Base-by-base conservation (phyloP, 2,797 vertebrate genomes). In the Crocodylus rhombifer region DNA sequence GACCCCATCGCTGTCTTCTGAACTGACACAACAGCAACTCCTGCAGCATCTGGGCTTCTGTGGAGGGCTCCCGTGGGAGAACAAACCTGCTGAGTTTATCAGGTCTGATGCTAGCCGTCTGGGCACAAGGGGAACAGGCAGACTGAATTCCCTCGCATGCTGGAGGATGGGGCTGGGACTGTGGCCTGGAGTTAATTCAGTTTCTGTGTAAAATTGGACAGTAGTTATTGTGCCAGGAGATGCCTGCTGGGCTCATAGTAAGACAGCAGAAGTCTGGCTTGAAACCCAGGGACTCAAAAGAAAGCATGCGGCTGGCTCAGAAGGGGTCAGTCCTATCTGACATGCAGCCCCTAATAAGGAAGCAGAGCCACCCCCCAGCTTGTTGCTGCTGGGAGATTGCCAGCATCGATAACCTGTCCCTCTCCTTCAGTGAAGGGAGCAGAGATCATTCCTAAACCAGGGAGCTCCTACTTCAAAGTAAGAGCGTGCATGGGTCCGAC, bases 391-490 rank as follows among this genome's bases (percentile, higher is more conserved):
- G 81, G 80, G 57, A 79, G 67, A 33, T 75, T 73, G 62, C 67
- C 69, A 83, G 55, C 1, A 2, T 60, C 64, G 78, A 73, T 25
- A 89, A 80, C 55, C 36, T 58, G 5, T n/a, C 61, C 61, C 62
- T 60, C 83, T 30, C n/a, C 60, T 93, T 73, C 36, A 78, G 89
- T 26, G 84, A 86, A 56, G 58, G 36, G 69, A 90, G 57, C 77
- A 82, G 75, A 77, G 51, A 3, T 81, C 57, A 60, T 84, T 93
- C 74, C 65, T 42, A 33, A 73, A 76, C 30, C 57, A 14, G 58
- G 63, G 21, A 3, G 25, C 2, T 62, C 57, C 62, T 64, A 28
- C 83, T 95, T 95, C 93, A 95, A 77, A 95, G 86, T 21, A 58
- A 1, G 5, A 1, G 55, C 1, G 55, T 55, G 67, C 86, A 14